phyloP scores from a whole-genome alignment of 2,113 vertebrate genomes.

The Pterocles gutturalis region DNA sequence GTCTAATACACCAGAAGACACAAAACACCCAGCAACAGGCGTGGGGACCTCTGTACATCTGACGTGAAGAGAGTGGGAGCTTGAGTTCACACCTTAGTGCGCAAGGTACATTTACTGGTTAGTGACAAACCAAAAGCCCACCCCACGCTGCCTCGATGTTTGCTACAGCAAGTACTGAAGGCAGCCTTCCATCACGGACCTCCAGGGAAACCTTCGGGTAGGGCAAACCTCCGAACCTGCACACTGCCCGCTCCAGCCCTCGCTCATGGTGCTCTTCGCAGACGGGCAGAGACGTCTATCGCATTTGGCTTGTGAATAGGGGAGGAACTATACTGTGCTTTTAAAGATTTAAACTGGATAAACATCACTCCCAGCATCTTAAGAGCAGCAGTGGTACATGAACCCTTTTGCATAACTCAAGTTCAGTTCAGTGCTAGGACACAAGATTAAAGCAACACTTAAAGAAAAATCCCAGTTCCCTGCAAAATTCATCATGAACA shows the following conservation, averaged over 20 bases:
- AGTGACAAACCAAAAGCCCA: neutral
- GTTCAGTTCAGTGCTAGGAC: neutral
- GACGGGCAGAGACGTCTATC: neutral
- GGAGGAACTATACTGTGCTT: neutral
- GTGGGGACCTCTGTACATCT: neutral
- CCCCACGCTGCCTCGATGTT: accelerated
- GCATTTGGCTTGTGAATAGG: neutral
- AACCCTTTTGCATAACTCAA: neutral
- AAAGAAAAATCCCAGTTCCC: accelerated
- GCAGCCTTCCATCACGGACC: neutral
- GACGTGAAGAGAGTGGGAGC: neutral
- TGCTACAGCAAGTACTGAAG: neutral
- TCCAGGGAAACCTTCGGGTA: neutral
- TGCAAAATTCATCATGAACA: neutral
- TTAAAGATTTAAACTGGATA: neutral
- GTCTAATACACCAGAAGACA: neutral
- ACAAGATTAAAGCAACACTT: neutral
- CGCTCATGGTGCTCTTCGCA: conserved; percentile 15
- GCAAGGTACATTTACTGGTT: neutral
- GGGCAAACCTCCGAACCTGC: accelerated
- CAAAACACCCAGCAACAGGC: accelerated
- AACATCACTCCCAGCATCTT: neutral
- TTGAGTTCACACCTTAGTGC: neutral
- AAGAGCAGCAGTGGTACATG: accelerated
- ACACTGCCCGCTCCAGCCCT: neutral